Conservation (phyloP, 30 jellyfish, hydroid and myxozoan species). For the Morbakka virulenta region DNA sequence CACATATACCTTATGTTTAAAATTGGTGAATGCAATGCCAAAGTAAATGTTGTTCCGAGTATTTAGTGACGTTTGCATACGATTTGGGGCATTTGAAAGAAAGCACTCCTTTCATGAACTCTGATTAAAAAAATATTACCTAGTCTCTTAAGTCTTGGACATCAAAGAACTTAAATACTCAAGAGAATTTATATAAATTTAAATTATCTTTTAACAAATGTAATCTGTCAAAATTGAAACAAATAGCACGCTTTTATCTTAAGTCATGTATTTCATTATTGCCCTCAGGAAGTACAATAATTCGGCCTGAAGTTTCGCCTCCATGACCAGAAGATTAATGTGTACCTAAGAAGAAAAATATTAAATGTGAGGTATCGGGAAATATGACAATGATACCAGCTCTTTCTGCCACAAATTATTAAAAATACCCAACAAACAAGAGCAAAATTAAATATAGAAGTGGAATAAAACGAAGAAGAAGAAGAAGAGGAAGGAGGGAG, state of each 20-base stretch:
- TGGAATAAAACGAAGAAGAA: no score
- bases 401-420: background rate
- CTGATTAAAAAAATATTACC: background rate
- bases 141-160: background rate
- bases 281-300: conserved; percentile 79
- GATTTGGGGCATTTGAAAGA: no score
- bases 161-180: background rate
- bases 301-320: conserved; percentile 88
- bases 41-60: no score
- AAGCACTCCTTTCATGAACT: no score
- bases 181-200: background rate
- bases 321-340: conserved; percentile 82
- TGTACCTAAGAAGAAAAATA: conserved; percentile 62
- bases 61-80: no score
- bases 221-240: background rate
- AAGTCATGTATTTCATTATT: conserved; percentile 73
- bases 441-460: no score
- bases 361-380: background rate
- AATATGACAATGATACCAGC: background rate
- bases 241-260: background rate
- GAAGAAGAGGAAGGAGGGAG: no score
- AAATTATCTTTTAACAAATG: background rate
- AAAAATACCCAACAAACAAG: no score
- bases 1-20: no score
- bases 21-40: no score